Conservation (phyloP, 1,140 invertebrate genomes). For the Drosophila littoralis region DNA sequence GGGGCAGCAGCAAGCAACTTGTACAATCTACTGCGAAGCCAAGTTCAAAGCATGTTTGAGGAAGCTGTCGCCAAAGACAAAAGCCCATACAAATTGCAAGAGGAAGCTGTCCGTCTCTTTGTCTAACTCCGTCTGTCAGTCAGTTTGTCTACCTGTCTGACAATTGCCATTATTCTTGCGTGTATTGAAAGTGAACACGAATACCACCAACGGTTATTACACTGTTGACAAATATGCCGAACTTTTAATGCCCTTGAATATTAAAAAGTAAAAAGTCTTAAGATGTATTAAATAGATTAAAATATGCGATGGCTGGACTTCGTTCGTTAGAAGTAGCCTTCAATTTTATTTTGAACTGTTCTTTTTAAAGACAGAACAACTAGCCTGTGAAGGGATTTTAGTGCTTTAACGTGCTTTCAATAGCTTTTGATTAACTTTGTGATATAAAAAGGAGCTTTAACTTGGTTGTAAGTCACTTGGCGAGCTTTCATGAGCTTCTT, state of each 20-base stretch:
- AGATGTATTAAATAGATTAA: too few species aligned
- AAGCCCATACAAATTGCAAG: constrained; percentile 67
- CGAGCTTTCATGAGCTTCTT: too few species aligned
- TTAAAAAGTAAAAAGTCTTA: too few species aligned
- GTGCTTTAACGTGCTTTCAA: too few species aligned
- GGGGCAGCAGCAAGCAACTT: constrained; percentile 48
- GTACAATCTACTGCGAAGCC: constrained; percentile 49
- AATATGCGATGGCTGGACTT: too few species aligned
- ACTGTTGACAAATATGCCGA: neutral
- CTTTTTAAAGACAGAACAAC: too few species aligned
- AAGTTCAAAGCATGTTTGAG: constrained; percentile 79
- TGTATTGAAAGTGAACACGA: constrained; percentile 65
- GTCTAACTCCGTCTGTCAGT: constrained; percentile 22
- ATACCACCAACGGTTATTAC: neutral
- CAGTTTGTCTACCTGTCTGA: constrained; percentile 59
- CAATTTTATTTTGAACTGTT: too few species aligned
- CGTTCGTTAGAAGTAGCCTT: too few species aligned
- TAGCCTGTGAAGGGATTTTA: too few species aligned
- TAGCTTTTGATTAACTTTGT: too few species aligned
- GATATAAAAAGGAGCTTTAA: too few species aligned
- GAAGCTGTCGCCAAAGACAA: constrained; percentile 80
- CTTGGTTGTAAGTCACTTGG: too few species aligned
- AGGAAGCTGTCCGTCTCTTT: constrained; percentile 63
- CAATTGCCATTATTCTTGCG: constrained; percentile 76
- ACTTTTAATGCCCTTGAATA: constrained; percentile 18